Base-by-base conservation (phyloP, 2,797 vertebrate genomes). In the Epinephelus awoara region DNA sequence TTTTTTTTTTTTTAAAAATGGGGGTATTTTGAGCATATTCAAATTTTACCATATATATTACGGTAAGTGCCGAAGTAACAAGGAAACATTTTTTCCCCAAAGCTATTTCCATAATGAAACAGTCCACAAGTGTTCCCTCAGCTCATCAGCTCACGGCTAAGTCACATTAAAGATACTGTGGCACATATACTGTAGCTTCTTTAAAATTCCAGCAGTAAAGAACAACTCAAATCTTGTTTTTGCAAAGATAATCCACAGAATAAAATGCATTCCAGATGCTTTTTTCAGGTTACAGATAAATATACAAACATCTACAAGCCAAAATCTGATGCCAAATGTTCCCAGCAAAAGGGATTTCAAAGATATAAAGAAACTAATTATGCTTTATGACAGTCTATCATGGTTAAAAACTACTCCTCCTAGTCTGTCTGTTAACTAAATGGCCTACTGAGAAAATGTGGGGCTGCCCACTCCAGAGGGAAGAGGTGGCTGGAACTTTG, bases 401-500 rank as follows among this genome's bases (percentile, higher is more conserved):
- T 40, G 38, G 57, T 79, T 85, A 25, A 85, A 34, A 87, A 83
- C 21, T 38, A 59, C 77, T 85, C 63, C 54, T 66, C 67, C 52
- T 59, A 8, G 42, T 82, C 75, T 75, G 74, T 69, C 71, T 84
- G 61, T 72, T 80, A 79, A 67, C 78, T 86, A 79, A 79, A 80
- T 67, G 62, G 80, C 56, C 82, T 88, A 92, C 68, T 69, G 76
- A 80, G 75, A 55, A 72, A 80, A 73, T 51, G 87, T 44, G 72
- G 84, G 52, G 72, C 79, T 79, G 70, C 42, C 58, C 11, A 15
- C 70, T 82, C 83, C 64, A 0, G 73, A 51, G 77, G 79, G 79
- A 52, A 72, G 68, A 49, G 85, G 27, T 7, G 83, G 84, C 68
- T 91, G 89, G 80, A 91, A 25, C 86, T 93, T 95, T 71, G 92